phyloP scores from a whole-genome alignment of 2,113 vertebrate species.

The Otis tarda region DNA sequence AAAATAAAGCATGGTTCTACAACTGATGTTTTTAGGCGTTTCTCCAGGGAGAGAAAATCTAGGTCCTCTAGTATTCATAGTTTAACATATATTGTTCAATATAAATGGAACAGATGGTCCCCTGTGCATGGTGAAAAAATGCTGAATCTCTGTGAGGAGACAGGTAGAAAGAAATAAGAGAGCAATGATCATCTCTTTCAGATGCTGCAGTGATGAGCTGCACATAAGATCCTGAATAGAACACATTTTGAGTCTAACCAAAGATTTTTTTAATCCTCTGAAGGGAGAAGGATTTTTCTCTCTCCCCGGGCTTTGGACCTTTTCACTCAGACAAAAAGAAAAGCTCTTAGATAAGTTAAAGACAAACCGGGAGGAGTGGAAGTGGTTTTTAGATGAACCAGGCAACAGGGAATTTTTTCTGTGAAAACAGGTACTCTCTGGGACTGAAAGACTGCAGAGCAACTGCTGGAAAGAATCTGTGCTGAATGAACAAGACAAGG shows the following conservation, averaged over 20 bases:
- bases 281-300: not conserved
- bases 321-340: not conserved
- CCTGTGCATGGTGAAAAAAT: conserved; percentile 2
- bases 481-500: not conserved
- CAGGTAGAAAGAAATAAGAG: not conserved
- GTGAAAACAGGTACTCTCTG: not conserved
- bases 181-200: not conserved
- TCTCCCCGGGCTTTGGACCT: not conserved
- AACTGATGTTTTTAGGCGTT: not conserved
- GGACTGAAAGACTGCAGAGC: not conserved
- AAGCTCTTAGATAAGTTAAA: conserved; percentile 30
- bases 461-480: not conserved
- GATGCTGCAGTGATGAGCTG: not conserved
- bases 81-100: conserved; percentile 37
- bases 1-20: not conserved
- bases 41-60: conserved; percentile 15
- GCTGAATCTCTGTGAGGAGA: not conserved
- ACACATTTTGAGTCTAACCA: not conserved
- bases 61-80: not conserved
- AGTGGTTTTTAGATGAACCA: not conserved
- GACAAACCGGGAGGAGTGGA: not conserved
- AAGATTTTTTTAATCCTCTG: not conserved
- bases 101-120: conserved; percentile 6
- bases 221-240: not conserved
- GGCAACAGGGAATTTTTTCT: not conserved